phyloP scores from a whole-genome alignment of 2,113 vertebrate species.

The Dendrocopos noguchii region DNA sequence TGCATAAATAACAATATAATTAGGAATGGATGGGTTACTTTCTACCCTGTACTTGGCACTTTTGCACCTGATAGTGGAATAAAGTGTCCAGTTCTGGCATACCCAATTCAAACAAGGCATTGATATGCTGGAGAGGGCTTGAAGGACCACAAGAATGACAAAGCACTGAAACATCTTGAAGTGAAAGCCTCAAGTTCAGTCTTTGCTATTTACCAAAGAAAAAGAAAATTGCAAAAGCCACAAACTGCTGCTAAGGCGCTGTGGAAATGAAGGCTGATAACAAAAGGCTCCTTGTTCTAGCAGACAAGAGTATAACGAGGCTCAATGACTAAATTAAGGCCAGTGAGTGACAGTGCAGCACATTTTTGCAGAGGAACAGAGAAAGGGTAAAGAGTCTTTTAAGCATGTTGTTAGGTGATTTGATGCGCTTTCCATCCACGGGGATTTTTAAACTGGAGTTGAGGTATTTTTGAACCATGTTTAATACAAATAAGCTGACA shows the following conservation, averaged over 20 bases:
- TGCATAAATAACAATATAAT: neutral
- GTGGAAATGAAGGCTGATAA: slow-evolving; percentile 30
- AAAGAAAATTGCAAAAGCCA: slow-evolving; percentile 35
- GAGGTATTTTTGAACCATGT: neutral
- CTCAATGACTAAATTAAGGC: neutral
- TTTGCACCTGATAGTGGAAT: slow-evolving; percentile 27
- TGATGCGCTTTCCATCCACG: neutral
- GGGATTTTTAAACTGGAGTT: neutral
- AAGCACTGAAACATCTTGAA: slow-evolving; percentile 33
- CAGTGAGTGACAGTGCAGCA: neutral
- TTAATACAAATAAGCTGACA: neutral
- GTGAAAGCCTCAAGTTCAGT: slow-evolving; percentile 14
- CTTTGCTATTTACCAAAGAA: neutral
- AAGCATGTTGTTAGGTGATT: neutral
- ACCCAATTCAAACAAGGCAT: neutral
- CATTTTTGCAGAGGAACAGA: neutral
- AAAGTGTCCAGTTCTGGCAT: neutral
- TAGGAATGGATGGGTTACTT: neutral
- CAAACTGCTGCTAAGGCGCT: neutral
- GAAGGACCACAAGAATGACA: neutral
- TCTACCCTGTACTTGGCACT: neutral
- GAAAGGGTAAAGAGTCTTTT: neutral
- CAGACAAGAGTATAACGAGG: slow-evolving; percentile 18
- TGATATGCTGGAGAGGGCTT: slow-evolving; percentile 24
- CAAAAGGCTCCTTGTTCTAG: slow-evolving; percentile 53